phyloP scores from a whole-genome alignment of 2,888 invertebrate species.

The Scaptodrosophila latifasciaeformis region DNA sequence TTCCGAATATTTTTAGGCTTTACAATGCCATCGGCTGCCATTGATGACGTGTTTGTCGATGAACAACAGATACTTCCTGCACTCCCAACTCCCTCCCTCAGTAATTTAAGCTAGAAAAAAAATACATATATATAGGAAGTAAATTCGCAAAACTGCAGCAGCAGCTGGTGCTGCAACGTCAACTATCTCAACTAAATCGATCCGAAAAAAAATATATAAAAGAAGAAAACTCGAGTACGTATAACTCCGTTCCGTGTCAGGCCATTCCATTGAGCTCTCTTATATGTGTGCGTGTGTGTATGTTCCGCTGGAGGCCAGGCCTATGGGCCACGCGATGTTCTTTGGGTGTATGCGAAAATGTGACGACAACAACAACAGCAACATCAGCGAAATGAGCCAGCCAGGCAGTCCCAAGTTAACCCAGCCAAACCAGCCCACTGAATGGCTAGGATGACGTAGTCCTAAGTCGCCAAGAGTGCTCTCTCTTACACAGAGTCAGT shows the following conservation, averaged over 20 bases:
- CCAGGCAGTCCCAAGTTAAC: constrained; percentile 35
- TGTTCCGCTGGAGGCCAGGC: constrained; percentile 40
- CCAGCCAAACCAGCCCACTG: constrained; percentile 26
- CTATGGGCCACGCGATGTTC: constrained; percentile 61
- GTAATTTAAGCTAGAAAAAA: constrained; percentile 24
- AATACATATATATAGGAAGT: constrained; percentile 6
- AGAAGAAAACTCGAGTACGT: constrained; percentile 44
- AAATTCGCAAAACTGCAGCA: constrained; percentile 32
- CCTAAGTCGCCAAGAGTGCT: constrained; percentile 33
- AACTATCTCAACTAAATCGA: constrained; percentile 55
- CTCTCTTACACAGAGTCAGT: too few species aligned
- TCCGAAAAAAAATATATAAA: constrained; percentile 22
- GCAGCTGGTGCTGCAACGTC: constrained; percentile 66
- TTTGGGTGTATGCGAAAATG: constrained; percentile 64
- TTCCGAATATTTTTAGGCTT: constrained; percentile 29
- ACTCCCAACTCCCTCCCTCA: background rate
- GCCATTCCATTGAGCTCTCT: constrained; percentile 7
- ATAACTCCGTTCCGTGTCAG: constrained; percentile 45
- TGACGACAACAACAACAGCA: constrained; percentile 41
- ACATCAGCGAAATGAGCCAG: too few species aligned
- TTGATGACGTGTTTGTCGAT: constrained; percentile 30
- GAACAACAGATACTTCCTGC: constrained; percentile 43
- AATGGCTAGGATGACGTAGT: constrained; percentile 61
- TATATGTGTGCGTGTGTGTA: constrained; percentile 19
- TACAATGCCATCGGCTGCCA: constrained; percentile 11